Base-by-base conservation (phyloP, 1,140 invertebrate genomes). In the Trachymyrmex septentrionalis region DNA sequence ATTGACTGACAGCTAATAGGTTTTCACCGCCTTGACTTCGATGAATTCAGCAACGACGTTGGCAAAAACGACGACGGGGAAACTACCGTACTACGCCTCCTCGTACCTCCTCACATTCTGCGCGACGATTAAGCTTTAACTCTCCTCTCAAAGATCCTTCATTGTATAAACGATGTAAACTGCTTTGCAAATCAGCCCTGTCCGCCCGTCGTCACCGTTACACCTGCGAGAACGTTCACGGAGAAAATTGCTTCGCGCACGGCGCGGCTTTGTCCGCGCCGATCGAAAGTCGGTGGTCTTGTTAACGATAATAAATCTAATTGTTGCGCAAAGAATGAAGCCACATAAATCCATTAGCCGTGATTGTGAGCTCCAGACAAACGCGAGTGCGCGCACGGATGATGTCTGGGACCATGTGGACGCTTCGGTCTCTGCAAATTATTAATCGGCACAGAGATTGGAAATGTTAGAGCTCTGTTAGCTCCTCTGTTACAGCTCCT, bases 1-100 rank as follows among this genome's bases (percentile, higher is more conserved):
- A 95, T 95, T 94, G 94, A 95, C 94, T 95, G 91, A 92, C 92
- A 89, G 87, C 93, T 95, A 95, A 95, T 95, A 95, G 94, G 93
- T 95, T 95, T 95, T 94, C 93, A 91, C 87, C 91, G 91, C 84
- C 67, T 67, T 63, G 77, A 27, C 82, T 90, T 92, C 87, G 91
- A 87, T 75, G 85, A 87, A 89, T 91, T 82, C 76, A 80, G 72
- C 48, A 75, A 48, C 71, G 81, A 84, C 72, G 86, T 57, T 38
- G 73, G 61, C 88, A 90, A 90, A 86, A 88, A 90, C 66, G 66
- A 16, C 38, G 66, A 69, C 86, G 59, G 24, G 53, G 53, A 61
- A 63, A 88, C 73, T 86, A 75, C 73, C 71, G 50, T 66, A 72
- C 64, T 66, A 72, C 64, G 55, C 67, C 66, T 6, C 10, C 48